phyloP scores from a whole-genome alignment of 1,140 invertebrate genomes.

The Saccostrea glomerata region DNA sequence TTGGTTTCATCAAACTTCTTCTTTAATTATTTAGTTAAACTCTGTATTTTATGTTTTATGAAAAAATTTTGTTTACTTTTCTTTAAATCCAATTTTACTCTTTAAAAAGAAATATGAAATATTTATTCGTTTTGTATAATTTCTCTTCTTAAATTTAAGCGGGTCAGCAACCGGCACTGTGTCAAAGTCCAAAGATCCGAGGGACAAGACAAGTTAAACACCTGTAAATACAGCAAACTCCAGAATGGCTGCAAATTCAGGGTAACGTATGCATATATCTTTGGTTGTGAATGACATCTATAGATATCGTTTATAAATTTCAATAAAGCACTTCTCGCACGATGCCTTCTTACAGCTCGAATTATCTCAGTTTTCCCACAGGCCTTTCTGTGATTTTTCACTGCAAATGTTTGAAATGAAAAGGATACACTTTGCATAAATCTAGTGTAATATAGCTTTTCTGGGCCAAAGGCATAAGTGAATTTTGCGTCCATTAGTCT shows the following conservation, averaged over 20 bases:
- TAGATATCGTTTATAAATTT: not conserved
- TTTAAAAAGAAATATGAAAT: no score
- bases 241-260: slow-evolving; percentile 67
- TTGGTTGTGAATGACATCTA: not conserved
- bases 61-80: not conserved
- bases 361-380: not conserved
- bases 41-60: not conserved
- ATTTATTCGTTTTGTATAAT: not conserved
- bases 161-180: not conserved
- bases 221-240: no score
- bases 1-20: not conserved
- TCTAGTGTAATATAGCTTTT: no score
- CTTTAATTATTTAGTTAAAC: not conserved
- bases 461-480: no score
- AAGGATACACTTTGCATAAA: no score
- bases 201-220: not conserved
- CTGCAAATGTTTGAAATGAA: no score
- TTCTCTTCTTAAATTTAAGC: not conserved
- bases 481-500: no score
- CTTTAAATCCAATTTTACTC: not conserved
- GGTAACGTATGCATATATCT: slow-evolving; percentile 47
- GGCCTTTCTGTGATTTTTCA: no score
- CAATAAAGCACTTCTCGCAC: not conserved
- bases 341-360: not conserved
- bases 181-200: slow-evolving; percentile 21